A percentile compares a stretch with the other conserved stretches of the same genome.
Conservation (phyloP, 2,797 vertebrate species). For the Channallabes apus region DNA sequence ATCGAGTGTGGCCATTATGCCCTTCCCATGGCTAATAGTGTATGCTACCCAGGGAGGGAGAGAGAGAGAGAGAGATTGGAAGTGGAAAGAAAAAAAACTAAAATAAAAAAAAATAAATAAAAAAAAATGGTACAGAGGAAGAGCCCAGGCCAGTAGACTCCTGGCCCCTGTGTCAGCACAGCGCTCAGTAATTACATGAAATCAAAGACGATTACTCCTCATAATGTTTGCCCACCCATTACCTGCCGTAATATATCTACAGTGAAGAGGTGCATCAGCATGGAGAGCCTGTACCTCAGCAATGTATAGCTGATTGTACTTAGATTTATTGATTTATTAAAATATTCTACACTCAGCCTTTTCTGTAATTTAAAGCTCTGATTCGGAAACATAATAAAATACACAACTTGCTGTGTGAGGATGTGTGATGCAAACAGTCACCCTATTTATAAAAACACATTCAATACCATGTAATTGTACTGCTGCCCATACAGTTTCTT, state of each 20-base stretch:
- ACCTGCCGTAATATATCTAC: conserved; percentile 73
- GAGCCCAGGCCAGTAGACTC: conserved; percentile 60
- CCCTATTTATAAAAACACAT: not conserved
- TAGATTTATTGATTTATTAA: conserved; percentile 51
- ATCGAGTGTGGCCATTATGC: conserved; percentile 77
- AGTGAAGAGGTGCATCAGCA: conserved; percentile 59
- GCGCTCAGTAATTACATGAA: conserved; percentile 79
- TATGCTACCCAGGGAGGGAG: conserved; percentile 63
- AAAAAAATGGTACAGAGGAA: conserved; percentile 18
- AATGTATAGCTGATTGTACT: conserved; percentile 54
- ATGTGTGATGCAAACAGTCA: conserved; percentile 21
- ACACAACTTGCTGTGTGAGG: conserved; percentile 27
- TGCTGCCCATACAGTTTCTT: not conserved
- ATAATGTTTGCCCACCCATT: conserved; percentile 82
- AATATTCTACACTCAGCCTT: conserved; percentile 47
- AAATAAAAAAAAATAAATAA: conserved; percentile 18
- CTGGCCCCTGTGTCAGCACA: conserved; percentile 73
- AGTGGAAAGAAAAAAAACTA: not conserved
- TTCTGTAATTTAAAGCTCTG: conserved; percentile 44
- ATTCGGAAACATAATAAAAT: conserved; percentile 53
- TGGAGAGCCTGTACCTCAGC: conserved; percentile 32
- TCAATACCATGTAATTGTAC: not conserved
- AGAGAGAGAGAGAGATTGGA: not conserved
- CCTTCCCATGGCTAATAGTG: conserved; percentile 74
- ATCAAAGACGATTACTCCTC: conserved; percentile 85